Conservation (phyloP, 2,888 invertebrate species). For the Macropis europaea region DNA sequence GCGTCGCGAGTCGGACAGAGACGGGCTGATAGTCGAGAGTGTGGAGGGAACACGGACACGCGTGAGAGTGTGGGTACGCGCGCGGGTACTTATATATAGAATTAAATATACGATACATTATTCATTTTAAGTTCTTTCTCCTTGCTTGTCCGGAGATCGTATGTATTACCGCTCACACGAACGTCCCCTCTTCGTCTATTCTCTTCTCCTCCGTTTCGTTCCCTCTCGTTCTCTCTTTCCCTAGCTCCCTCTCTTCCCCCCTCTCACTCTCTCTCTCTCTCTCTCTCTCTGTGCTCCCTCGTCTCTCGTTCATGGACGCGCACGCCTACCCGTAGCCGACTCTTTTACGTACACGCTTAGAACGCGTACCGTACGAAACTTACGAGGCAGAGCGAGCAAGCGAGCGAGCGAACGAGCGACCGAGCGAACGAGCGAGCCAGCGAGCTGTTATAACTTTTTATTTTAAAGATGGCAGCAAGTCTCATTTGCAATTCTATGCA, state of each 20-base stretch:
- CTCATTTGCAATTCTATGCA: slow-evolving; percentile 80
- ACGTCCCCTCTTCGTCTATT: background rate
- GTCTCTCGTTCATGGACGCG: slow-evolving; percentile 13
- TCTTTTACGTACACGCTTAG: slow-evolving; percentile 2
- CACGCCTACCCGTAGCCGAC: background rate
- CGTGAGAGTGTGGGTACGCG: slow-evolving; percentile 41
- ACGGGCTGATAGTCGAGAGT: slow-evolving; percentile 27
- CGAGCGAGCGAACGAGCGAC: slow-evolving; percentile 55
- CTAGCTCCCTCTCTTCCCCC: background rate
- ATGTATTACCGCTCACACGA: slow-evolving; percentile 60
- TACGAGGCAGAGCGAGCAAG: slow-evolving; percentile 29
- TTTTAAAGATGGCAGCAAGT: slow-evolving; percentile 76
- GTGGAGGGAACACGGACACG: slow-evolving; percentile 39
- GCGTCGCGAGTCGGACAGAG: background rate
- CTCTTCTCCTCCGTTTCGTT: background rate
- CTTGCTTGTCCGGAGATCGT: slow-evolving; percentile 74
- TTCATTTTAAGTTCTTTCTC: slow-evolving; percentile 80
- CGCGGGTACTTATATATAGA: slow-evolving; percentile 71
- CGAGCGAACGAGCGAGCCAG: slow-evolving; percentile 39
- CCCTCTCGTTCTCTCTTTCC: background rate
- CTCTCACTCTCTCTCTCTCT: background rate
- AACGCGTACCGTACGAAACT: slow-evolving; percentile 43
- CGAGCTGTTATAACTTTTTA: slow-evolving; percentile 74
- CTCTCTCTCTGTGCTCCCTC: background rate
- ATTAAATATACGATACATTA: slow-evolving; percentile 80